These are phyloP conservation scores for Pelmatolapia mariae DNA, from an alignment of 2,113 vertebrate species.

Conservation along the genomic window DNA sequence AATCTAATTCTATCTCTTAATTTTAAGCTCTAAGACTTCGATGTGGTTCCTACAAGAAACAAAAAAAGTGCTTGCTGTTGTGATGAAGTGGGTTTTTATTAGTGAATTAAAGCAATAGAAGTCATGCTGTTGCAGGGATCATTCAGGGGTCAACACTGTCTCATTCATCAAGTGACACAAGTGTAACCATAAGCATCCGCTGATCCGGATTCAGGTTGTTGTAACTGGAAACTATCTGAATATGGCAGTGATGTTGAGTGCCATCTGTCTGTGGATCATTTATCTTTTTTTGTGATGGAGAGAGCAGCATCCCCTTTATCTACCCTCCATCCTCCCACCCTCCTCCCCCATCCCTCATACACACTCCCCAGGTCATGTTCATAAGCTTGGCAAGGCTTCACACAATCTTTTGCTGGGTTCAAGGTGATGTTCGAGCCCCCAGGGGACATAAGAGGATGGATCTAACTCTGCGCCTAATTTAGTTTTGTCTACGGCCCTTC, in stretches of 20 bases:
- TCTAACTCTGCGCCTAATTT: constrained; percentile 26
- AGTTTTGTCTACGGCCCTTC: constrained; percentile 70
- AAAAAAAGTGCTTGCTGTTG: not conserved
- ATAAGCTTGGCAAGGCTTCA: constrained; percentile 70
- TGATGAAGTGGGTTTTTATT: not conserved
- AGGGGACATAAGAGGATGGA: constrained; percentile 41
- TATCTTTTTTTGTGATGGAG: constrained; percentile 49
- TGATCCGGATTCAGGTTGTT: constrained; percentile 1
- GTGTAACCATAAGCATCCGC: not conserved
- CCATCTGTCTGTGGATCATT: constrained; percentile 65
- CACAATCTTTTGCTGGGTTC: constrained; percentile 36
- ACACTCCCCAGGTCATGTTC: constrained; percentile 60
- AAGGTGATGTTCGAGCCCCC: constrained; percentile 53
- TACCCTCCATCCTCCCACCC: not conserved
- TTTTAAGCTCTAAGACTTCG: constrained; percentile 14
- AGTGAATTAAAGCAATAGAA: not conserved
- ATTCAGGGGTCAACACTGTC: not conserved
- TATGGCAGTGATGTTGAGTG: constrained; percentile 39
- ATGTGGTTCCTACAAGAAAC: constrained; percentile 12
- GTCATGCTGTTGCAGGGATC: not conserved
- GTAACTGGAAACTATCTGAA: constrained; percentile 43
- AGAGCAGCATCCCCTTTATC: constrained; percentile 41
- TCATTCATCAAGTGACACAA: not conserved
- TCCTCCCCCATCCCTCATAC: not conserved
- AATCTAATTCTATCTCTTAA: not conserved